Conservation (phyloP, 1,140 invertebrate species). For the Philopotamus ludificatus region DNA sequence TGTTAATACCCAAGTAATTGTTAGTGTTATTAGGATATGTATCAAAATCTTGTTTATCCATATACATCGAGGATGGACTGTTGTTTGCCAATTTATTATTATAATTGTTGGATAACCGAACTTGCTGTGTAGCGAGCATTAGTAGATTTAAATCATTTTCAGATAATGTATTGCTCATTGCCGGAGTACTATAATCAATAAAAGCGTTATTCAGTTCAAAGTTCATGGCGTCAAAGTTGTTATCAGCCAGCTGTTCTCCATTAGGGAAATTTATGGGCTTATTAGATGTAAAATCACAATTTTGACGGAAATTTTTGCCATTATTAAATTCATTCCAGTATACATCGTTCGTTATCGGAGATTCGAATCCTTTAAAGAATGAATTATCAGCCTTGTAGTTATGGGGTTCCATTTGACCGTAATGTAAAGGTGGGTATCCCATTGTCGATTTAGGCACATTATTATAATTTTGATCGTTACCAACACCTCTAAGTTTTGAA, state of each 20-base stretch:
- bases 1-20: slow-evolving; percentile 12
- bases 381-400: neutral
- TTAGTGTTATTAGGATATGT: slow-evolving; percentile 7
- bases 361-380: neutral
- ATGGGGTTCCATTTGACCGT: neutral
- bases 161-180: slow-evolving; percentile 45
- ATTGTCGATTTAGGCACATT: neutral
- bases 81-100: slow-evolving; percentile 14
- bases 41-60: slow-evolving; percentile 15
- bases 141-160: slow-evolving; percentile 52
- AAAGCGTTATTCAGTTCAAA: slow-evolving; percentile 16
- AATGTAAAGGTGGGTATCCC: neutral
- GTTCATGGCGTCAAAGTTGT: slow-evolving; percentile 19
- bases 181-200: slow-evolving; percentile 23
- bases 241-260: slow-evolving; percentile 5
- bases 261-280: slow-evolving; percentile 18
- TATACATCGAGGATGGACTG: slow-evolving; percentile 15
- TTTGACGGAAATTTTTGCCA: slow-evolving; percentile 1
- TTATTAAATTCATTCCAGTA: slow-evolving; percentile 2
- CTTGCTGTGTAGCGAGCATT: slow-evolving; percentile 52
- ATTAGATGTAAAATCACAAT: slow-evolving; percentile 2
- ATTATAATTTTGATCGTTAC: neutral
- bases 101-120: slow-evolving; percentile 43
- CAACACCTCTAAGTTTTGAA: neutral
- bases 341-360: neutral